A percentile compares a stretch with the other conserved stretches of the same genome.
phyloP scores from a whole-genome alignment of 2,888 invertebrate species.

The Disparrhopalites patrizii region DNA sequence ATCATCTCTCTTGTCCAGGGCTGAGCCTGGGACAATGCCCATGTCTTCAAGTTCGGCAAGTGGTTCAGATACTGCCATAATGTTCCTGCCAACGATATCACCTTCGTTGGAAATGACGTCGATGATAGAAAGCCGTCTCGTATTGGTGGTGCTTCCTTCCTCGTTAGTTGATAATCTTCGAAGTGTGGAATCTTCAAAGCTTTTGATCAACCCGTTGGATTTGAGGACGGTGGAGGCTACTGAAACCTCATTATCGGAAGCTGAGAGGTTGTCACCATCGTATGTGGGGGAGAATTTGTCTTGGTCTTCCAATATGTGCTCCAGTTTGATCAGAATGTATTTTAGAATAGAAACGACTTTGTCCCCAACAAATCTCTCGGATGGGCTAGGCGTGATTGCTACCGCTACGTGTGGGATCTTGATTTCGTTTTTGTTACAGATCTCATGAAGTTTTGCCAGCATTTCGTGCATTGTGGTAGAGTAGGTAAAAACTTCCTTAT shows the following conservation, averaged over 20 bases:
- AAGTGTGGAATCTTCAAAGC: background rate
- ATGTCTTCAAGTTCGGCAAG: constrained; percentile 19
- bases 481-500: constrained; percentile 37
- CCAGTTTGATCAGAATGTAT: constrained; percentile 30
- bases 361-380: constrained; percentile 23
- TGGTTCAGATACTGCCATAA: constrained; percentile 13
- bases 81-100: constrained; percentile 23
- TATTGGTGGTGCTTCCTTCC: background rate
- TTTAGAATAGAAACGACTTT: constrained; percentile 31
- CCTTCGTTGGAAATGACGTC: constrained; percentile 27
- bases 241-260: constrained; percentile 9
- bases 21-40: background rate
- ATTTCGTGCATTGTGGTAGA: constrained; percentile 41
- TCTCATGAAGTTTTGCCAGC: constrained; percentile 38
- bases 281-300: constrained; percentile 9
- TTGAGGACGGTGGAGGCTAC: background rate
- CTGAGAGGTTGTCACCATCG: constrained; percentile 11
- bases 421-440: constrained; percentile 39
- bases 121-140: constrained; percentile 21
- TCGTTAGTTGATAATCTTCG: constrained; percentile 9
- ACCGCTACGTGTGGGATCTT: constrained; percentile 7
- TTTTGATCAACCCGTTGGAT: background rate
- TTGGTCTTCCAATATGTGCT: constrained; percentile 35
- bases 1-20: constrained; percentile 9
- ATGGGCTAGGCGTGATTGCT: constrained; percentile 9